phyloP scores from a whole-genome alignment of 2,888 invertebrate genomes.

The Sylvicola fuscatus region DNA sequence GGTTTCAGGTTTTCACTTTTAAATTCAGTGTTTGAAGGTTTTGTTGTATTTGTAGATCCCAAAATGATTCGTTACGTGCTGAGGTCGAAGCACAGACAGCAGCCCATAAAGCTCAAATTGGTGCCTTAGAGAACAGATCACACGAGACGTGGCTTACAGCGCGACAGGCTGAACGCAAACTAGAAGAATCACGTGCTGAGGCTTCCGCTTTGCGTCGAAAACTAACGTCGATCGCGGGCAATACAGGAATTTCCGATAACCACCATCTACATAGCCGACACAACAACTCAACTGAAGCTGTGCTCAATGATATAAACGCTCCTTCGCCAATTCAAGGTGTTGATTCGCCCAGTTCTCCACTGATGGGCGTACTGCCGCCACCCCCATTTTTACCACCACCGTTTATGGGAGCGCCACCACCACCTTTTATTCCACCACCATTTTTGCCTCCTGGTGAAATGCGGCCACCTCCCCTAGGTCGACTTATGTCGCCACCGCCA shows the following conservation, averaged over 20 bases:
- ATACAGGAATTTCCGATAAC: slow-evolving; percentile 1
- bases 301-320: slow-evolving; percentile 9
- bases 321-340: slow-evolving; percentile 22
- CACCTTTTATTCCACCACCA: slow-evolving; percentile 38
- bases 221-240: slow-evolving; percentile 23
- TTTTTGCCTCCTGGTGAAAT: slow-evolving; percentile 32
- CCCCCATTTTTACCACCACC: slow-evolving; percentile 34
- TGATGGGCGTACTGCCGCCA: slow-evolving; percentile 33
- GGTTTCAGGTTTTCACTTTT: slow-evolving; percentile 10
- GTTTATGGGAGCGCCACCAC: slow-evolving; percentile 30
- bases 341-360: slow-evolving; percentile 21
- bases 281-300: too few species aligned
- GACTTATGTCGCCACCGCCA: slow-evolving; percentile 32
- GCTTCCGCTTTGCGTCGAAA: slow-evolving; percentile 42
- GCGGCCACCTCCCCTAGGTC: slow-evolving; percentile 28
- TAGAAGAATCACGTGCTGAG: slow-evolving; percentile 61
- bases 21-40: neutral
- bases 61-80: slow-evolving; percentile 43
- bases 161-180: slow-evolving; percentile 57
- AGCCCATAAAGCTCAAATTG: slow-evolving; percentile 41
- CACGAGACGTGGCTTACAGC: slow-evolving; percentile 75
- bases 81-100: slow-evolving; percentile 76
- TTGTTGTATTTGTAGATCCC: slow-evolving; percentile 20
- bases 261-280: slow-evolving; percentile 1
- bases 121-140: slow-evolving; percentile 60